A percentile compares a stretch with the other conserved stretches of the same genome.
Conservation (phyloP, 37 sponge, comb jelly and placozoan species). For the Aphrocallistes beatrix region DNA sequence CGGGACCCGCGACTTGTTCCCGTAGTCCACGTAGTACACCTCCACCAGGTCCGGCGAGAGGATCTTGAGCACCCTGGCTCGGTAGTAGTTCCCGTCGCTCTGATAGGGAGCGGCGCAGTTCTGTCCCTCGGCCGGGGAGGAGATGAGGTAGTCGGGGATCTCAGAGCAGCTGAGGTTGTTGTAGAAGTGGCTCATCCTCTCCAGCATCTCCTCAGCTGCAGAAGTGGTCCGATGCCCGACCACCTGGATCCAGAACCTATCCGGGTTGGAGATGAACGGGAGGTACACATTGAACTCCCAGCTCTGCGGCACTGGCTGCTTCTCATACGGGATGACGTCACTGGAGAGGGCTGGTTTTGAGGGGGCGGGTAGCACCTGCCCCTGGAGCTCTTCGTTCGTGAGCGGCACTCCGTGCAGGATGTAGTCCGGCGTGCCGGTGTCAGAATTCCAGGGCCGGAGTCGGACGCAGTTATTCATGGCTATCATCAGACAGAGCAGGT, state of each 20-base stretch:
- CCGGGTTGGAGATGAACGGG: background rate
- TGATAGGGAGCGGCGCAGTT: constrained; percentile 42
- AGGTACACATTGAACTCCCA: background rate
- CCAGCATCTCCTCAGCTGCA: constrained; percentile 37
- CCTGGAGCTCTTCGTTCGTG: background rate
- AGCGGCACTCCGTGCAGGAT: background rate
- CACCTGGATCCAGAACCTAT: constrained; percentile 35
- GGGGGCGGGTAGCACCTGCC: background rate
- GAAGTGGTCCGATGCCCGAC: constrained; percentile 37
- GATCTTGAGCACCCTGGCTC: constrained; percentile 27
- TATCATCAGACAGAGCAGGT: background rate
- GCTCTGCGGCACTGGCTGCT: background rate
- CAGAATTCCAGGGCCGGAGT: background rate
- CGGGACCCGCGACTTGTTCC: constrained; percentile 27
- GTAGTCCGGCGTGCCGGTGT: background rate
- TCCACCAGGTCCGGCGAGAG: constrained; percentile 23
- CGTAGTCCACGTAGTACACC: constrained; percentile 62
- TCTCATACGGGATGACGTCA: background rate
- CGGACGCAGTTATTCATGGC: background rate
- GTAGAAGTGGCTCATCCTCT: constrained; percentile 41
- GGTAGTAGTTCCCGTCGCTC: constrained; percentile 52
- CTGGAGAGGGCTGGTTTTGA: background rate
- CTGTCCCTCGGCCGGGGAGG: constrained; percentile 24
- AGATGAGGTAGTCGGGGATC: background rate
- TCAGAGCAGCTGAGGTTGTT: background rate